Evolutionary conservation across 2,888 invertebrate species (phyloP).

Genomic region (Tachina grossa): DNA sequence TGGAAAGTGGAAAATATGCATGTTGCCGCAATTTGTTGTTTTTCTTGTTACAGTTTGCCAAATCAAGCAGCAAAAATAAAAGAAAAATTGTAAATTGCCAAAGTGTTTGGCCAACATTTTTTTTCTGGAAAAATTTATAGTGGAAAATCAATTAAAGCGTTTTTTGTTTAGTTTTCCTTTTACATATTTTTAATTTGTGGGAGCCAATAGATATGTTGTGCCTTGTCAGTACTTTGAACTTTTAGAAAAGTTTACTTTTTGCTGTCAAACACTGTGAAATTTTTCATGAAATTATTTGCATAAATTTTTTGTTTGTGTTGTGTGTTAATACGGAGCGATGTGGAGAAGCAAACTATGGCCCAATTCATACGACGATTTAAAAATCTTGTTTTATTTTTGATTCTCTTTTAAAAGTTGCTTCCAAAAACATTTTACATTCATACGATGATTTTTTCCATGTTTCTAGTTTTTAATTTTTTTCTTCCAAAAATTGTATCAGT

Average conservation of each 20-base stretch:
- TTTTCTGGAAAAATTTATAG: slow-evolving; percentile 43
- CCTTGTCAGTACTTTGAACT: background rate
- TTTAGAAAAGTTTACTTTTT: background rate
- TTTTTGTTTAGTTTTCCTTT: background rate
- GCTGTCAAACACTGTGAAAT: no score
- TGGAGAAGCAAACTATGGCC: no score
- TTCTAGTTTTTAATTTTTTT: no score
- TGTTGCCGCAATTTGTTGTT: slow-evolving; percentile 68
- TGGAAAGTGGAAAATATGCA: background rate
- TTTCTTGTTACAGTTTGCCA: slow-evolving; percentile 53
- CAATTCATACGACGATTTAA: no score
- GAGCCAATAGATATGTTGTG: background rate
- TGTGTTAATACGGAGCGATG: no score
- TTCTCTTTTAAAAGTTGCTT: no score
- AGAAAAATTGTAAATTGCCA: slow-evolving; percentile 6
- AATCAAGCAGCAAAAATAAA: slow-evolving; percentile 33
- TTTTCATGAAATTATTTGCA: no score
- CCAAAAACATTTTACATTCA: no score
- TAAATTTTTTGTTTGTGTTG: no score
- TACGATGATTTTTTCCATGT: no score
- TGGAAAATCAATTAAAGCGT: slow-evolving; percentile 37
- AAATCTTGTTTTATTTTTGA: no score
- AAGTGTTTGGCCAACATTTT: slow-evolving; percentile 65
- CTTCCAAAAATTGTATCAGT: no score
- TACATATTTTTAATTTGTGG: background rate